phyloP scores from a whole-genome alignment of 2,888 invertebrate species.

The Teleogryllus oceanicus region DNA sequence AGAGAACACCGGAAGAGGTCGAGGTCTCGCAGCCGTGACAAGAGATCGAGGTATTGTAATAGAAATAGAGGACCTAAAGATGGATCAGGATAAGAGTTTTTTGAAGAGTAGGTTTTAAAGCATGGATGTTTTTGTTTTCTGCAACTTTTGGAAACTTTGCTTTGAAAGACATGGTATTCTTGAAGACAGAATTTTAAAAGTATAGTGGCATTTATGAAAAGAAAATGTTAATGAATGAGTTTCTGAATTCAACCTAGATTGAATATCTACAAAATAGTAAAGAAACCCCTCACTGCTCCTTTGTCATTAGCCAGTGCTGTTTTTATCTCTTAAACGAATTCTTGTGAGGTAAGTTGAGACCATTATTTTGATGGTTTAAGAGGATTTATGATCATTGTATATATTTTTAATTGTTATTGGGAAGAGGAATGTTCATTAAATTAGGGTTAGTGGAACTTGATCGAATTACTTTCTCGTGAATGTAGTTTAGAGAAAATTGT shows the following conservation, averaged over 20 bases:
- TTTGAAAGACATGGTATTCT: background rate
- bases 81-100: slow-evolving; percentile 36
- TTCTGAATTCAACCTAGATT: background rate
- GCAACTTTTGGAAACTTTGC: background rate
- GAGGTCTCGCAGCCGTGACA: slow-evolving; percentile 48
- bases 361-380: no score
- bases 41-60: slow-evolving; percentile 41
- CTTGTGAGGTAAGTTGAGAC: no score
- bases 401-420: no score
- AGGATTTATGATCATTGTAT: no score
- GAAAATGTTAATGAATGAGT: background rate
- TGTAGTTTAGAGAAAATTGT: no score
- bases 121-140: background rate
- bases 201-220: no score
- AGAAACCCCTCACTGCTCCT: background rate
- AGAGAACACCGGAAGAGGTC: slow-evolving; percentile 52
- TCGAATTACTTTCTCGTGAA: no score
- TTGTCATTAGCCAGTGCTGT: no score
- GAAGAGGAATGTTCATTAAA: no score
- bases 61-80: slow-evolving; percentile 43
- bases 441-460: no score
- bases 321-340: no score
- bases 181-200: no score
- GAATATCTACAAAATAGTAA: background rate
- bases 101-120: background rate